phyloP scores from a whole-genome alignment of 2,797 vertebrate species.

The Peromyscus nudipes region DNA sequence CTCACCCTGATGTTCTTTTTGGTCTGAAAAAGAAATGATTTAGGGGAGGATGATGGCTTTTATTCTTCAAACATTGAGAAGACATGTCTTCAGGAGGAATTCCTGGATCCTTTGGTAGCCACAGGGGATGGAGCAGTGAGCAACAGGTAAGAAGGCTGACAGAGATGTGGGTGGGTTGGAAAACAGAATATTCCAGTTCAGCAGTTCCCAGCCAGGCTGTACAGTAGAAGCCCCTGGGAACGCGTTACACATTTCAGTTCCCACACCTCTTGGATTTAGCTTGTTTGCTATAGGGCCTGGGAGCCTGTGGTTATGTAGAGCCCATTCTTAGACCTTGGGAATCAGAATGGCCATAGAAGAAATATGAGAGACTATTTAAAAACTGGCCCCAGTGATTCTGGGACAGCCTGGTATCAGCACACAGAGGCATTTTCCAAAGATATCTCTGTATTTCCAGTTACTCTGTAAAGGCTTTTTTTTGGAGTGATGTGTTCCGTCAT shows the following conservation, averaged over 20 bases:
- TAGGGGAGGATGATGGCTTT: conserved; percentile 55
- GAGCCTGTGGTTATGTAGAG: background rate
- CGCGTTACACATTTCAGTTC: background rate
- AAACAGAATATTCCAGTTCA: background rate
- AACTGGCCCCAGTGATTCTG: background rate
- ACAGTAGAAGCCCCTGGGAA: background rate
- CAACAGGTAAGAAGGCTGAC: background rate
- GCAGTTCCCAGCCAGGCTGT: background rate
- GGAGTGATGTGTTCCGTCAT: too few relatives aligned
- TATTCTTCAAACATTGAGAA: conserved; percentile 66
- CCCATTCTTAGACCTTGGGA: background rate
- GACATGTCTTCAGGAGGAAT: conserved; percentile 76
- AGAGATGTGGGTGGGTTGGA: background rate
- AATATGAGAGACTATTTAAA: background rate
- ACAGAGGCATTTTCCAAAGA: conserved; percentile 3
- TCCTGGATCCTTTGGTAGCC: conserved; percentile 54
- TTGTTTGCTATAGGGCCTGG: background rate
- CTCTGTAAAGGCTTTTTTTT: background rate
- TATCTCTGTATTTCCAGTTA: background rate
- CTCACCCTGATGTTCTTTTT: conserved; percentile 73
- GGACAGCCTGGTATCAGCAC: background rate
- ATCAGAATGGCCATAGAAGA: conserved; percentile 8
- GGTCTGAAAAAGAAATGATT: conserved; percentile 71
- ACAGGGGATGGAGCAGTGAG: background rate
- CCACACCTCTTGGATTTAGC: background rate